Conservation (phyloP, 2,113 vertebrate species). For the Tiliqua scincoides region DNA sequence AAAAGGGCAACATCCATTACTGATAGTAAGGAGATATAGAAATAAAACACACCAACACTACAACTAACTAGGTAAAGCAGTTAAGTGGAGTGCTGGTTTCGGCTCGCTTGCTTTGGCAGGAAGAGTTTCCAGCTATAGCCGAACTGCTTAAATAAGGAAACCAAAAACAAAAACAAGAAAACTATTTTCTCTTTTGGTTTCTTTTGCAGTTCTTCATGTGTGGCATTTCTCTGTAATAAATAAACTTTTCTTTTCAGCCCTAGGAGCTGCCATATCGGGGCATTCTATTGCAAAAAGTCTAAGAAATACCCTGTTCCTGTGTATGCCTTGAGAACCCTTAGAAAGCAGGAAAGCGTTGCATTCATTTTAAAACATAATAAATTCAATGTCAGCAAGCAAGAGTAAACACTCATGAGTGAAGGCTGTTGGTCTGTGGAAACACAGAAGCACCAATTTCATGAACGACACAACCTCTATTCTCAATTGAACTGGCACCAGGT, state of each 20-base stretch:
- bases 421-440: not conserved
- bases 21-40: constrained; percentile 21
- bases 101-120: constrained; percentile 74
- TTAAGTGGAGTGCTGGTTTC: constrained; percentile 53
- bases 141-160: constrained; percentile 77
- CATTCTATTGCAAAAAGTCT: constrained; percentile 39
- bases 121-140: constrained; percentile 65
- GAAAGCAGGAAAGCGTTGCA: not conserved
- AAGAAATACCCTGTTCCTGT: constrained; percentile 43
- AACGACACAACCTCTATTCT: constrained; percentile 33
- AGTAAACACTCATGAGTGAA: not conserved
- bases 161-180: constrained; percentile 41
- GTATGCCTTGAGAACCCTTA: not conserved
- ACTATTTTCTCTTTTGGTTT: constrained; percentile 60
- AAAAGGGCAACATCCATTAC: constrained; percentile 19
- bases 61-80: constrained; percentile 46
- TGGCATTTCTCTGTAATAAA: constrained; percentile 67
- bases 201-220: constrained; percentile 71
- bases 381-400: not conserved
- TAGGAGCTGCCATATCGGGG: constrained; percentile 54
- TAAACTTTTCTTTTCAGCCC: constrained; percentile 56
- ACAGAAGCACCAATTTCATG: not conserved
- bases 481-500: constrained; percentile 16
- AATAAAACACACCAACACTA: constrained; percentile 44
- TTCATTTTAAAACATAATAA: not conserved